Evolutionary conservation across 2,888 invertebrate genomes (phyloP).

Genomic region (Craniophora ligustri): DNA sequence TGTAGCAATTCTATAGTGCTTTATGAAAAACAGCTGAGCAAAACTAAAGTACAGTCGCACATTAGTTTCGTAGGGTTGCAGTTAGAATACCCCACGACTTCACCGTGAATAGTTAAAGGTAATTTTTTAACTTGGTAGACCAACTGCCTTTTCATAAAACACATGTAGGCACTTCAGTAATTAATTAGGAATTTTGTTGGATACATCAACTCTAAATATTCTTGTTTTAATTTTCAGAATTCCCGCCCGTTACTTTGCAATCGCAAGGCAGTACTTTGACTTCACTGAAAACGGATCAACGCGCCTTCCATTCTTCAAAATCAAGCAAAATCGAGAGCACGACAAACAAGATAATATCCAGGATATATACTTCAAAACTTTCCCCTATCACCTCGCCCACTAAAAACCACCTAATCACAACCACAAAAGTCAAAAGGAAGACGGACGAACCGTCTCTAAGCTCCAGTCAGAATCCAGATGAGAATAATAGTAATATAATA

Average conservation of each 20-base stretch:
- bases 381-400: constrained; percentile 58
- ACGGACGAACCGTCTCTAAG: constrained; percentile 64
- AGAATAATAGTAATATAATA: constrained; percentile 41
- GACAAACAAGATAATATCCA: constrained; percentile 60
- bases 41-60: too few species aligned
- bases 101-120: background rate
- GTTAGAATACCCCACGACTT: too few species aligned
- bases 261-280: constrained; percentile 61
- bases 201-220: background rate
- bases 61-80: too few species aligned
- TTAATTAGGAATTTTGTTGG: too few species aligned
- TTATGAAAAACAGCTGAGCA: too few species aligned
- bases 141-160: too few species aligned
- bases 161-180: too few species aligned
- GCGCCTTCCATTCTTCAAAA: constrained; percentile 68
- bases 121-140: background rate
- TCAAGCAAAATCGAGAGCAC: constrained; percentile 67
- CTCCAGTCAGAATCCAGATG: constrained; percentile 32
- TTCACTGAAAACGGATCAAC: constrained; percentile 65
- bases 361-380: constrained; percentile 59
- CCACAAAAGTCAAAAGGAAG: constrained; percentile 78
- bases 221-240: constrained; percentile 53
- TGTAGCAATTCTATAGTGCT: too few species aligned
- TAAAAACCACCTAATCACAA: constrained; percentile 63
- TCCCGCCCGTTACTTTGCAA: constrained; percentile 34